Base-by-base conservation (phyloP, 2,888 invertebrate species). In the Eristalis intricaria region DNA sequence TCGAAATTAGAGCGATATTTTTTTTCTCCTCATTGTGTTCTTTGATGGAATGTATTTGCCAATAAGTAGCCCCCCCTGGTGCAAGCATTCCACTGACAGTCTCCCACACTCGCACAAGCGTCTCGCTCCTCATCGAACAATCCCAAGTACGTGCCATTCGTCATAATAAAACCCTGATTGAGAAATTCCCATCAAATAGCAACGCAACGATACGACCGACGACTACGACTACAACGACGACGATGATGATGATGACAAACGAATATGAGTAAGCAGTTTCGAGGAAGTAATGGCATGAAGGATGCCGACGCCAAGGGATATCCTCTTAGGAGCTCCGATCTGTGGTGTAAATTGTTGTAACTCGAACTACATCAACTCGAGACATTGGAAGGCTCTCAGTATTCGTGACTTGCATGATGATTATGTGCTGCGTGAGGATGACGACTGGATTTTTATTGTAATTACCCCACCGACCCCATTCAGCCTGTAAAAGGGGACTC, bases 351-450 rank as follows among this genome's bases (percentile, higher is more conserved):
- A 78, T 70, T 19, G 43, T 22, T 71, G 58, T 58, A 56, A 22
- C 56, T 35, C 40, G 64, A 56, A 56, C 56, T 29, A 63, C 40
- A 56, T 70, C 58, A 23, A 66, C 58, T 26, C 23, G 38, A 60
- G 66, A 68, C 74, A 80, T 65, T 56, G 74, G 32, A 75, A 81
- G 74, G 74, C 80, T 81, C 80, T 81, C 80, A 81, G 63, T 50
- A 74, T 81, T 75, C 80, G 80, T 81, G 80, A 81, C 80, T 81
- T 81, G 80, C 80, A 81, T 74, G 22, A 38, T 69, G 74, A 80
- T 74, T 66, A 50, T 73, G 66, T 63, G 71, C 65, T 79, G 79
- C 22, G 65, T 58, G 65, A 80, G 66, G 61, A 80, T 80, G 80
- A 80, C 73, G 61, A 73, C 61, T 70, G 56, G 70, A 74, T 68